Base-by-base conservation (phyloP, 1,140 invertebrate species). In the Saxidomus purpurata region DNA sequence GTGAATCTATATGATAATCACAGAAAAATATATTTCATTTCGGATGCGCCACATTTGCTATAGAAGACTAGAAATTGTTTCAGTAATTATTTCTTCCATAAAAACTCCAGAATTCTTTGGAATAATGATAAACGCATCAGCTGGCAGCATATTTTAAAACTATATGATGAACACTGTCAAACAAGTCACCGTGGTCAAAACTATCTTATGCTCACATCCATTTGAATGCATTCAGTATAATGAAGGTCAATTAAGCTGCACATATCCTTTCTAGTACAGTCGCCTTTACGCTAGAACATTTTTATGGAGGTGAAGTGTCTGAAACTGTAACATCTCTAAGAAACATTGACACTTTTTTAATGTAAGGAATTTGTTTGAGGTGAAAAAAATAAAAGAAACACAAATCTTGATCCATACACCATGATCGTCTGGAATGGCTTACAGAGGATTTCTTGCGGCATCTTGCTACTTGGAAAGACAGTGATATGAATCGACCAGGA, bases 1-100 rank as follows among this genome's bases (percentile, higher is more conserved):
- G 13, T 38, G 31, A 87, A 81, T 49, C 89, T 76, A 43, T 36
- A 25, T 67, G 61, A 85, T 34, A 13, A 0, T 11, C 28, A 47
- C 34, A 67, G 82, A 36, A 81, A 88, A 0, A 55, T 91, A 19
- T 92, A 80, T 49, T 91, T 92, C 34, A 87, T 92, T 31, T 92
- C 91, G 6, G 91, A 92, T 91, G 91, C 88, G 2, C 91, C 90
- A 49, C 91, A 91, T 55, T 69, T 92, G 6, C 25, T 92, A 25
- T 91, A 91, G 83, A 92, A 90, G 38, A 71, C 69, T 52, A 61
- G 90, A 77, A 92, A 91, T 49, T 89, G 89, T 38, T 83, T 90
- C 31, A 63, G 40, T n/a, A 91, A 92, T 63, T 89, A 80, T 17
- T 63, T n/a, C n/a, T n/a, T n/a, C n/a, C n/a, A n/a, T n/a, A n/a